Evolutionary conservation across 2,888 invertebrate species (phyloP).

Genomic region (Cantharis nigra): DNA sequence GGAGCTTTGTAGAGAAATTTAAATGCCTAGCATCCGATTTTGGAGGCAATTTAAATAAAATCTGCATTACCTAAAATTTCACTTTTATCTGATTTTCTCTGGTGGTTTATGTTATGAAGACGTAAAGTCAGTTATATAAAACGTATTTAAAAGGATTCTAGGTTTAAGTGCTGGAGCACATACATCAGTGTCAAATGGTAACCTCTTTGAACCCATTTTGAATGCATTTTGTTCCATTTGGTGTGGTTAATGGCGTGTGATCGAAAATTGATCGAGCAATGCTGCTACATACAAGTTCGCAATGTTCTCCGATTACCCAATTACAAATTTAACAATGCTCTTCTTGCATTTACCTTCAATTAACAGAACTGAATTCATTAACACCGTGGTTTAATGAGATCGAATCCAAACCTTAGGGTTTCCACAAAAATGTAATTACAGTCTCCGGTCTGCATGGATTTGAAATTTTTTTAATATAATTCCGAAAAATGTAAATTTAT

Average conservation of each 20-base stretch:
- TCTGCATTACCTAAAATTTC: constrained; percentile 13
- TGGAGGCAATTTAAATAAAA: constrained; percentile 26
- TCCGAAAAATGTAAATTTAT: background rate
- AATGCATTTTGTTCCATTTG: constrained; percentile 33
- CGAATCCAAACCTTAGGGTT: background rate
- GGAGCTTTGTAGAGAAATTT: background rate
- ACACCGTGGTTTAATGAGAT: background rate
- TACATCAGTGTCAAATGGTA: constrained; percentile 33
- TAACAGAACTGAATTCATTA: constrained; percentile 2
- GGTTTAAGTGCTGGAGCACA: constrained; percentile 32
- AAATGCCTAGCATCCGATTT: background rate
- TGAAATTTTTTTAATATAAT: background rate
- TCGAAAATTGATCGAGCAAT: constrained; percentile 27
- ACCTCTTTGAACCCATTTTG: constrained; percentile 26
- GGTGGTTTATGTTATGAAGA: constrained; percentile 5
- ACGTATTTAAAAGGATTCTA: constrained; percentile 22
- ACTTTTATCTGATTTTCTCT: constrained; percentile 19
- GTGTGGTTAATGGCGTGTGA: constrained; percentile 32
- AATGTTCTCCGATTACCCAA: constrained; percentile 17
- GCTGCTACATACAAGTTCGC: constrained; percentile 9
- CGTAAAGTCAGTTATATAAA: constrained; percentile 15
- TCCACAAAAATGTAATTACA: background rate
- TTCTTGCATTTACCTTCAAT: background rate
- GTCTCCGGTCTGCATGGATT: background rate
- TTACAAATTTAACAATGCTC: constrained; percentile 18